Evolutionary conservation across 2,113 vertebrate genomes (phyloP).

Genomic region (Sciurus niger): DNA sequence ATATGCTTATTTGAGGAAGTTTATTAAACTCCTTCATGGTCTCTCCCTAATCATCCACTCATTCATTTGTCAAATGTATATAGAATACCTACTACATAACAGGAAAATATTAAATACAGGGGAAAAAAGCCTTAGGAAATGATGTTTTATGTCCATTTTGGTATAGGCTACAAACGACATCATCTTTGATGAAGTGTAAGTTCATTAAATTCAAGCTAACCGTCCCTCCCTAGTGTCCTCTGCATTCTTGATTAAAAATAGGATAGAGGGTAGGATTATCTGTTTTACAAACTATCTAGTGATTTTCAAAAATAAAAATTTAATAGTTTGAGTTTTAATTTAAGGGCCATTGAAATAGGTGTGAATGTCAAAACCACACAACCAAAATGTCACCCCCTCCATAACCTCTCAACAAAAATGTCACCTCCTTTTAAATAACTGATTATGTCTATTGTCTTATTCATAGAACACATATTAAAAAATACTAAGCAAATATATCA

Average conservation of each 20-base stretch:
- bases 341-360: neutral
- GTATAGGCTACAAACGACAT: neutral
- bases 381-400: neutral
- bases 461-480: no score
- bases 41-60: neutral
- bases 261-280: neutral
- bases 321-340: neutral
- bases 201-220: neutral
- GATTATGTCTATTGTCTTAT: no score
- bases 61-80: neutral
- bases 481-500: no score
- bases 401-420: neutral
- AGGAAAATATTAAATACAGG: neutral
- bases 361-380: neutral
- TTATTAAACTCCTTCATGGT: conserved; percentile 38
- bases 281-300: neutral
- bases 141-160: neutral
- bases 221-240: neutral
- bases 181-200: neutral
- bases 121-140: neutral
- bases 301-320: conserved; percentile 37
- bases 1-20: neutral
- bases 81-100: neutral
- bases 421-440: neutral
- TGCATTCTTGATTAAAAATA: conserved; percentile 1